phyloP scores from a whole-genome alignment of 2,888 invertebrate species.

The Brenthis ino region DNA sequence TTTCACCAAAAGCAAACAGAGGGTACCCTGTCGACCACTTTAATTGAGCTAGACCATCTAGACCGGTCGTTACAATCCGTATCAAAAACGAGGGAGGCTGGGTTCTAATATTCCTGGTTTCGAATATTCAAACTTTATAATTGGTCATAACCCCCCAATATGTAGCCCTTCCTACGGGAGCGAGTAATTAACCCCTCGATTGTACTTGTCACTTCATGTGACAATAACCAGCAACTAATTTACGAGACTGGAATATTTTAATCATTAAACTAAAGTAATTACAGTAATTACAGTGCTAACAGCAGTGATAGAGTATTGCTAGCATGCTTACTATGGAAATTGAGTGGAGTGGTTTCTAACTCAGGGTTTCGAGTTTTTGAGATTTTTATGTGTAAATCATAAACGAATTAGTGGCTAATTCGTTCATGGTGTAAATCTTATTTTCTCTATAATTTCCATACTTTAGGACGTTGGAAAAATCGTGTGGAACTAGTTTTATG shows the following conservation, averaged over 20 bases:
- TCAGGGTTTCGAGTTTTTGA: no score
- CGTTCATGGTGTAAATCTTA: no score
- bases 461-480: no score
- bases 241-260: conserved; percentile 18
- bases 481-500: no score
- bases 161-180: conserved; percentile 58
- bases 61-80: conserved; percentile 15
- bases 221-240: conserved; percentile 44
- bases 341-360: no score
- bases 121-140: conserved; percentile 72
- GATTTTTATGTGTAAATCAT: no score
- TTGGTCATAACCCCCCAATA: conserved; percentile 72
- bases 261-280: conserved; percentile 7
- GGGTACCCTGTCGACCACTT: conserved; percentile 43
- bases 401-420: no score
- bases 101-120: conserved; percentile 52
- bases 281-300: conserved; percentile 1
- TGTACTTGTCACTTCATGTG: conserved; percentile 49
- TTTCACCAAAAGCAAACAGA: conserved; percentile 67
- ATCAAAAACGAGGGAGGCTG: conserved; percentile 21
- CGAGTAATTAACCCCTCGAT: conserved; percentile 70
- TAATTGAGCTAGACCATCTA: conserved; percentile 19
- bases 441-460: no score
- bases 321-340: no score
- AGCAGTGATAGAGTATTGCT: no score